Base-by-base conservation (phyloP, 2,797 vertebrate species). In the Tadarida brasiliensis region DNA sequence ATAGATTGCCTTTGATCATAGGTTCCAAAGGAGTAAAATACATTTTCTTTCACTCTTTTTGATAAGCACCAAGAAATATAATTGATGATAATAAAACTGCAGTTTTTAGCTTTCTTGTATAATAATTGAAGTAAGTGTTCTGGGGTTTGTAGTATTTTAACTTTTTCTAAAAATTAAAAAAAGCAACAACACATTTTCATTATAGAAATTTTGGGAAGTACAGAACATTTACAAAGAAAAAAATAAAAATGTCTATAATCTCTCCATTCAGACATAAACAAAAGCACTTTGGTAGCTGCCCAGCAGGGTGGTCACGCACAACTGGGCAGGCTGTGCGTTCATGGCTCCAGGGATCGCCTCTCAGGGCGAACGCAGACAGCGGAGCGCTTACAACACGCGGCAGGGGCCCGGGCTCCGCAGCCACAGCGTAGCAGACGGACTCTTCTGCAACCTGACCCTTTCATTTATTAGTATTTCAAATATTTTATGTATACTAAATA, bases 201-300 rank as follows among this genome's bases (percentile, higher is more conserved):
- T 74, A 59, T 7, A 63, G 57, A 94, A 82, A 56, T 8, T 94
- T 89, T 90, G 7, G 22, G 47, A 96, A 87, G 59, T 30, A 39
- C 24, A 67, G 56, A 91, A 92, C 70, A 65, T 73, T 95, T 89
- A 88, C 11, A 86, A 63, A 70, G 28, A 91, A 33, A 17, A 76
- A 95, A 83, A 67, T 59, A 84, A 73, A 44, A 84, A 91, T 22
- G 14, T 30, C 17, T 78, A 4, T 51, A 85, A 54, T 86, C 16
- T 39, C n/a, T 39, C 28, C 1, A 28, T 65, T 83, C 28, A 93
- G 28, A 70, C 61, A 84, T 63, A 57, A 83, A 59, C 24, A 54
- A 70, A 94, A 54, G 63, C 1, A 19, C 56, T 87, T 78, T 65
- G 14, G 30, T 47, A 17, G 47, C 12, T 78, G 54, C 11, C 7